Percentiles rank a stretch among this genome's conserved stretches.
phyloP scores from a whole-genome alignment of 1,140 invertebrate genomes.

The Aphis craccivora region DNA sequence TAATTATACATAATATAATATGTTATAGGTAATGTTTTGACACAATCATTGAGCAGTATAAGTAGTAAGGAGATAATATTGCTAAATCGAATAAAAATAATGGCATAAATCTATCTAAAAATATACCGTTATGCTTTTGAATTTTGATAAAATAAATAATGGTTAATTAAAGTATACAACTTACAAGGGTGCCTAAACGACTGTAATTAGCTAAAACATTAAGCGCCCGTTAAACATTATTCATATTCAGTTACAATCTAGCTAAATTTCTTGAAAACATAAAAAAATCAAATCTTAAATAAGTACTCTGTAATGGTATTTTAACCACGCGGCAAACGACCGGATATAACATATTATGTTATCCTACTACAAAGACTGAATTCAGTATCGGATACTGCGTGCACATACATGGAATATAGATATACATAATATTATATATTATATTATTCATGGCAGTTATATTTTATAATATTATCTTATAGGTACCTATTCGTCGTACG shows the following conservation, averaged over 20 bases:
- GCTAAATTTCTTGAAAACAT: neutral
- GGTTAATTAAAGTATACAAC: neutral
- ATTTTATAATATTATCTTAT: constrained; percentile 8
- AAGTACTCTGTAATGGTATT: neutral
- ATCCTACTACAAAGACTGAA: neutral
- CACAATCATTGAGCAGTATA: neutral
- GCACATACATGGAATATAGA: neutral
- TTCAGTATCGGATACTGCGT: neutral
- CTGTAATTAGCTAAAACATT: too few relatives aligned
- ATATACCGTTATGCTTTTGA: neutral
- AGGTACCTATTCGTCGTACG: neutral
- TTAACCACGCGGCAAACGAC: neutral
- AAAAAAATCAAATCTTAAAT: neutral
- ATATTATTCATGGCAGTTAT: neutral
- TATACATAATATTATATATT: neutral
- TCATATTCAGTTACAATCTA: neutral
- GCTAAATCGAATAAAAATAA: neutral
- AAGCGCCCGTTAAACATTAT: neutral
- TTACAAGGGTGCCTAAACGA: neutral
- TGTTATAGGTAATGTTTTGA: neutral
- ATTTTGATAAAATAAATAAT: neutral
- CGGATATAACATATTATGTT: neutral
- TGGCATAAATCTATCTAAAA: neutral
- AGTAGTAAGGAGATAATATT: neutral
- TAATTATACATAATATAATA: neutral